These are phyloP conservation scores for Gymnosoma rotundatum DNA, from an alignment of 2,888 invertebrate genomes.

Conservation along the genomic window DNA sequence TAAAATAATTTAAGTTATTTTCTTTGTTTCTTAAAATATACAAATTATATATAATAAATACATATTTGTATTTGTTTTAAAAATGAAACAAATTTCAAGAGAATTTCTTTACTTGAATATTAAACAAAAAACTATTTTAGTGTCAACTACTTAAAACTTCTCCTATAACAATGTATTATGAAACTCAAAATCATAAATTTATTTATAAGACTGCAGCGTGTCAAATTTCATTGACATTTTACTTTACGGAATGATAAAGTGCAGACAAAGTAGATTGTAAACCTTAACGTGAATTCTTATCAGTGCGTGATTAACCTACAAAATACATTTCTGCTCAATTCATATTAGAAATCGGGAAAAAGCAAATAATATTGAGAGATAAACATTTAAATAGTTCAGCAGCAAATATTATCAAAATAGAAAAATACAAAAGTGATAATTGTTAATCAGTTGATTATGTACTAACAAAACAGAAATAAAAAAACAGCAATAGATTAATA, in stretches of 20 bases:
- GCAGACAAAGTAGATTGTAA: conserved; percentile 23
- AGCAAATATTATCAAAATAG: conserved; percentile 5
- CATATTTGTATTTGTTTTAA: not conserved
- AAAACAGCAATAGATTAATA: not conserved
- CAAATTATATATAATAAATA: not conserved
- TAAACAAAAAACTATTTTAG: too few species aligned
- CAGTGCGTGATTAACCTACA: conserved; percentile 65
- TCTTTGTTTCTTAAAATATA: too few species aligned
- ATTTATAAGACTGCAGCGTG: not conserved
- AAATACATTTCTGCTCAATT: conserved; percentile 23
- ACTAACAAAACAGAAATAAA: not conserved
- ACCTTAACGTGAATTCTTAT: conserved; percentile 54
- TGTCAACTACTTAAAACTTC: too few species aligned
- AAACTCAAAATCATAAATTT: not conserved
- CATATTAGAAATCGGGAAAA: conserved; percentile 4
- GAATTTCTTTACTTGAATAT: too few species aligned
- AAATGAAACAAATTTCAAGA: not conserved
- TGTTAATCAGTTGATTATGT: conserved; percentile 34
- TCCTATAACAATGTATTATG: too few species aligned
- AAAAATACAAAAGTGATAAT: conserved; percentile 28
- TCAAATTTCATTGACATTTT: not conserved
- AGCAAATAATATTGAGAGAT: not conserved
- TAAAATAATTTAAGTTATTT: too few species aligned
- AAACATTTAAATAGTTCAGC: conserved; percentile 9
- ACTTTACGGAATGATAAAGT: not conserved